These are phyloP conservation scores for Sycobia sp. DNA, from an alignment of 1,140 invertebrate species.

Conservation along the genomic window DNA sequence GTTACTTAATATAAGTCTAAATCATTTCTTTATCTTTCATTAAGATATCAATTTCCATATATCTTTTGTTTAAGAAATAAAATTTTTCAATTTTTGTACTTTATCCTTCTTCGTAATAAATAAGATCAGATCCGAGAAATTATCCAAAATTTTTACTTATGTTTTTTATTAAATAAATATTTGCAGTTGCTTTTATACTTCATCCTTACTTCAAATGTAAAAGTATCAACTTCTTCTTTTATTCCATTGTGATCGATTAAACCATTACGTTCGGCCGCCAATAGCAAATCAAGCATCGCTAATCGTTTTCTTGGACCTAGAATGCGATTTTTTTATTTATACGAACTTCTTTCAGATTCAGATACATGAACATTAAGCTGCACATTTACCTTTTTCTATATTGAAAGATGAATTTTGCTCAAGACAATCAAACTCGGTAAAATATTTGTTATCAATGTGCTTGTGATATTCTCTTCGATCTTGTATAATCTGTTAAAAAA, in stretches of 20 bases:
- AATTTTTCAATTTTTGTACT: too few relatives aligned
- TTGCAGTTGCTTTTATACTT: too few relatives aligned
- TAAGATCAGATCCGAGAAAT: too few relatives aligned
- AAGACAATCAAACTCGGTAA: slow-evolving; percentile 23
- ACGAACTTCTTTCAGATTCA: too few relatives aligned
- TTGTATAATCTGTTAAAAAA: slow-evolving; percentile 42
- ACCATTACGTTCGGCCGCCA: slow-evolving; percentile 65
- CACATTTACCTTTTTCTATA: not conserved
- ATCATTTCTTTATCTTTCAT: too few relatives aligned
- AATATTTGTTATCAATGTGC: slow-evolving; percentile 29
- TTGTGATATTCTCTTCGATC: slow-evolving; percentile 48
- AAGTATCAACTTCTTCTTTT: slow-evolving; percentile 82
- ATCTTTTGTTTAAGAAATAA: too few relatives aligned
- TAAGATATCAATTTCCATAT: too few relatives aligned
- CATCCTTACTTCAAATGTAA: slow-evolving; percentile 76
- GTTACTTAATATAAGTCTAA: too few relatives aligned
- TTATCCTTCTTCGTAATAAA: too few relatives aligned
- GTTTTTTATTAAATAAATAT: too few relatives aligned
- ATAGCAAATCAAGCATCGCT: slow-evolving; percentile 81
- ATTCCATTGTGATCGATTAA: slow-evolving; percentile 69
- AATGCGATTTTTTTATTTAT: not conserved
- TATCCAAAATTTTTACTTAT: too few relatives aligned
- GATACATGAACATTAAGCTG: too few relatives aligned
- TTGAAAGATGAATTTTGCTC: not conserved
- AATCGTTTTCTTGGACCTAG: slow-evolving; percentile 63